Percentiles rank a stretch among this genome's conserved stretches.
These are phyloP conservation scores for Pungitius pungitius DNA, from an alignment of 2,113 vertebrate genomes.

Conservation along the genomic window DNA sequence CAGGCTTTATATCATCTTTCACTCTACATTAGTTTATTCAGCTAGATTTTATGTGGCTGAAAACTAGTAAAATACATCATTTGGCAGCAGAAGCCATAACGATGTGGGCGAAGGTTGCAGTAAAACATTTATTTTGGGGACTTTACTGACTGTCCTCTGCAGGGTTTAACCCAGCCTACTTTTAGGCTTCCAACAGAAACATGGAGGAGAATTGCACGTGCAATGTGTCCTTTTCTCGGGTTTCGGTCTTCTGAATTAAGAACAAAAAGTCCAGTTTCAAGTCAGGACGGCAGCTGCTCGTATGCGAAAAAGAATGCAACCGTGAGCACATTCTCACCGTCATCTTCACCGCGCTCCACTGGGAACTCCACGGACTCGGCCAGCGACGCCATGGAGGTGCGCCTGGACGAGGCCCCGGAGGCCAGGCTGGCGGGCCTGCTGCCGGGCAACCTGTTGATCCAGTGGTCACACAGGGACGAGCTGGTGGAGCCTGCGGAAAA, in stretches of 20 bases:
- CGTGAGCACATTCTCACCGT: conserved; percentile 81
- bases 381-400: conserved; percentile 93
- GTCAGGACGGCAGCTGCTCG: neutral
- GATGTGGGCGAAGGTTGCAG: neutral
- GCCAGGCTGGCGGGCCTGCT: conserved; percentile 94
- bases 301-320: neutral
- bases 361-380: conserved; percentile 93
- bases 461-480: conserved; percentile 97
- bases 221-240: neutral
- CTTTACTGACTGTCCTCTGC: conserved; percentile 4
- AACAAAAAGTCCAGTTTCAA: too few relatives aligned
- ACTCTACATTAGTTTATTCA: neutral
- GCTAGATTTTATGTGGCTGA: too few relatives aligned
- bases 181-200: conserved; percentile 12
- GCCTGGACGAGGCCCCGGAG: conserved; percentile 92
- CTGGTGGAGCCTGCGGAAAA: conserved; percentile 92
- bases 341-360: conserved; percentile 91
- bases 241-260: neutral
- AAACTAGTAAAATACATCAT: too few relatives aligned
- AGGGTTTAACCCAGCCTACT: conserved; percentile 2
- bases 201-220: too few relatives aligned
- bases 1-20: neutral
- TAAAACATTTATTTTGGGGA: conserved; percentile 9
- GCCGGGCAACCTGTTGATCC: conserved; percentile 93
- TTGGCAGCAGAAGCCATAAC: neutral